Base-by-base conservation (phyloP, 2,113 vertebrate genomes). In the Hymenochirus boettgeri region DNA sequence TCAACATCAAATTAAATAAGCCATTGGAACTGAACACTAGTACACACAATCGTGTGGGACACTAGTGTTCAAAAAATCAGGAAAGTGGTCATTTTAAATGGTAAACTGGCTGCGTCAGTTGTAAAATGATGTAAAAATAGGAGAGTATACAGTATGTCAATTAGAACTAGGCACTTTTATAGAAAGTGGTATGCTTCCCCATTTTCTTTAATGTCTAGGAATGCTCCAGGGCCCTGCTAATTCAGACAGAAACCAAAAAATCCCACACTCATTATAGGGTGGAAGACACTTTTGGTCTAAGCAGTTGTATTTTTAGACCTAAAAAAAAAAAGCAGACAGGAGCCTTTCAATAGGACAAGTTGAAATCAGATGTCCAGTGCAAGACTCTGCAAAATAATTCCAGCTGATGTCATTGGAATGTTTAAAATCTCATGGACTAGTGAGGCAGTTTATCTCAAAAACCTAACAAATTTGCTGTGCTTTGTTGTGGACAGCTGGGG, bases 381-480 rank as follows among this genome's bases (percentile, higher is more conserved):
- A 19, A 27, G 29, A 39, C 11, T 53, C 12, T 18, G 22, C 13
- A 51, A 39, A 66, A 50, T 37, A 21, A 42, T 50, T 7, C 2
- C 1, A 29, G n/a, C 55, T 66, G 46, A 58, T 50, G 31, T 66
- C 26, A 66, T 57, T 37, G 55, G 55, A 37, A 66, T 66, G 63
- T 58, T n/a, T 50, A 11, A 37, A 50, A 39, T 66, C 42, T 66
- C 45, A 26, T 58, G 6, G 57, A 26, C 55, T 33, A n/a, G 45
- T 13, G n/a, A 19, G 33, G 31, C 29, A 37, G 29, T 18, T 58
- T 51, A 58, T 58, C 54, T 24, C 57, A 22, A 58, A 47, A 51
- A 45, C 63, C 45, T 51, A 47, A 21, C 9, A 26, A 54, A 51
- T 15, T 66, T 66, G 54, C 47, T 26, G 42, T 2, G 45, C 54